Conservation (phyloP, 2,888 invertebrate species). For the Bellardia pandia region DNA sequence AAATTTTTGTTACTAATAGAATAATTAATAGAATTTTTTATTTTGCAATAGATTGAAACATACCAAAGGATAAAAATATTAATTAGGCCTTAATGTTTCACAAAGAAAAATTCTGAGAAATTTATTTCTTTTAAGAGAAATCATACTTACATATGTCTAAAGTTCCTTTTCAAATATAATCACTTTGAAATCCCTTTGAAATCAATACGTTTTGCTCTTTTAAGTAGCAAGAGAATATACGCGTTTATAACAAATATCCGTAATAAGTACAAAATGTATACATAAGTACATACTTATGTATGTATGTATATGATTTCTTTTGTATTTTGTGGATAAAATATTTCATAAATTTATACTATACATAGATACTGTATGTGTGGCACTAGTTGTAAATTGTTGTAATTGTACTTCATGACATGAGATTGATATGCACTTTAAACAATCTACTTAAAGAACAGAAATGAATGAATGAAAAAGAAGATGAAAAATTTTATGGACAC, state of each 20-base stretch:
- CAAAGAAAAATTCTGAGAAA: too few species aligned
- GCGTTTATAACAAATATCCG: constrained; percentile 40
- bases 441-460: constrained; percentile 37
- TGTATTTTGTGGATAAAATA: too few species aligned
- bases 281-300: too few species aligned
- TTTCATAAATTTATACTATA: too few species aligned
- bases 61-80: too few species aligned
- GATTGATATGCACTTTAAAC: constrained; percentile 62
- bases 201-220: background rate
- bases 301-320: background rate
- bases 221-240: background rate
- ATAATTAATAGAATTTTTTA: background rate
- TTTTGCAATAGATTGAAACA: too few species aligned
- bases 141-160: too few species aligned
- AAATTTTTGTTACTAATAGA: background rate
- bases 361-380: too few species aligned
- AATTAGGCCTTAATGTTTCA: too few species aligned
- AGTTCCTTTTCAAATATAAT: too few species aligned
- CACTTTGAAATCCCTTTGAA: background rate
- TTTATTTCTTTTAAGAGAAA: too few species aligned
- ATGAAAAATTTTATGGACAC: constrained; percentile 62
- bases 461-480: background rate
- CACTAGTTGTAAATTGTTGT: background rate
- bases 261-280: constrained; percentile 38
- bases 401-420: constrained; percentile 27